Base-by-base conservation (phyloP, 2,113 vertebrate genomes). In the Rafetus swinhoei region DNA sequence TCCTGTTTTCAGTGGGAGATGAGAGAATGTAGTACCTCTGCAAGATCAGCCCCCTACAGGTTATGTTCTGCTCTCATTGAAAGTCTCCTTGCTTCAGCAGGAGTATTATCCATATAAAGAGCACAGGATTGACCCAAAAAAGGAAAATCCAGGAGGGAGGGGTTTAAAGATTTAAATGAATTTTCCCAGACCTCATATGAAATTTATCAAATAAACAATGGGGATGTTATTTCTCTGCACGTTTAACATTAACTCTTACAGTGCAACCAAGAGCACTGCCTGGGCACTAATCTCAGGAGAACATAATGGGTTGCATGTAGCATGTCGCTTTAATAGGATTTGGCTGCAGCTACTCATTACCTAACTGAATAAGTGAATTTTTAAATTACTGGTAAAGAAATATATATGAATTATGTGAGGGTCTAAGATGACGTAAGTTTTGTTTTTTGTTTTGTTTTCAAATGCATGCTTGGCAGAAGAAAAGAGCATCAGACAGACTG, bases 91-190 rank as follows among this genome's bases (percentile, higher is more conserved):
- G 32, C 16, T 56, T 56, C 9, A 4, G 25, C 14, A 86, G 39
- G 22, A 82, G 55, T 16, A 74, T 7, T 57, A 57, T 32, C 52
- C 65, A 82, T 39, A 72, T 52, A 59, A 87, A 25, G 39, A 85
- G 57, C 0, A 76, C 39, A 94, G 6, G 62, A 77, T 0, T 57
- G 62, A 76, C 65, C 15, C 11, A 25, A 7, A 45, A 79, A 86
- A 85, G 35, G 32, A 62, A 92, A 94, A 86, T 90, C 74, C 54
- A 1, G 45, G 45, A 0, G 6, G 6, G 6, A 55, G 21, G 12
- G 85, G 94, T 85, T 88, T 54, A 92, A 94, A 84, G 27, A 85
- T 81, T 62, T n/a, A 69, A 92, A 85, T 35, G 11, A 45, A 32
- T 24, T 27, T 39, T 85, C 92, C 79, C 19, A 55, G 29, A 85